Conservation (phyloP, 2,797 vertebrate species). For the Phataginus tricuspis region DNA sequence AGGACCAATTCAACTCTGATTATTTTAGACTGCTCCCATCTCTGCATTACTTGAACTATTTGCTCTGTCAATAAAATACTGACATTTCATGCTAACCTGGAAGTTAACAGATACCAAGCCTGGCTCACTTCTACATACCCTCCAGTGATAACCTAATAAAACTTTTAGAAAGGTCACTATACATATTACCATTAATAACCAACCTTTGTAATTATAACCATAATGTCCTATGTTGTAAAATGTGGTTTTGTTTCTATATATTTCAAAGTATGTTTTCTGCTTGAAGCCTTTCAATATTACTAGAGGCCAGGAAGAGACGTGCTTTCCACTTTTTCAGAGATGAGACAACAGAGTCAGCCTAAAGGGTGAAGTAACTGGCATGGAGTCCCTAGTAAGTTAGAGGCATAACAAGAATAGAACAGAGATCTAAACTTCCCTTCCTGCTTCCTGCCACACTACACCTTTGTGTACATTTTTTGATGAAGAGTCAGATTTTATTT, state of each 20-base stretch:
- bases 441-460: conserved; percentile 22
- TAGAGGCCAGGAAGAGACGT: background rate
- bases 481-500: conserved; percentile 12
- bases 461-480: conserved; percentile 61
- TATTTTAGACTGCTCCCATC: background rate
- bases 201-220: background rate
- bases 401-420: conserved; percentile 42
- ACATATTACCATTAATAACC: background rate
- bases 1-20: background rate
- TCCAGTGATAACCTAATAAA: background rate
- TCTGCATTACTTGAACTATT: background rate
- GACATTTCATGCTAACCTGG: background rate
- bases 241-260: background rate
- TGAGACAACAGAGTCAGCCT: background rate
- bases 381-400: background rate
- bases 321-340: background rate
- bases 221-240: background rate
- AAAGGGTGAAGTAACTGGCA: background rate
- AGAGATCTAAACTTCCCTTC: conserved; percentile 2
- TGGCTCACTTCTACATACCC: background rate
- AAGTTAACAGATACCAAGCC: background rate
- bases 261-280: background rate
- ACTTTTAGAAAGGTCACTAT: background rate
- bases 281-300: background rate
- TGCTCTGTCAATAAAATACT: background rate